These are phyloP conservation scores for Labeo catla DNA, from an alignment of 2,113 vertebrate genomes.

Conservation along the genomic window DNA sequence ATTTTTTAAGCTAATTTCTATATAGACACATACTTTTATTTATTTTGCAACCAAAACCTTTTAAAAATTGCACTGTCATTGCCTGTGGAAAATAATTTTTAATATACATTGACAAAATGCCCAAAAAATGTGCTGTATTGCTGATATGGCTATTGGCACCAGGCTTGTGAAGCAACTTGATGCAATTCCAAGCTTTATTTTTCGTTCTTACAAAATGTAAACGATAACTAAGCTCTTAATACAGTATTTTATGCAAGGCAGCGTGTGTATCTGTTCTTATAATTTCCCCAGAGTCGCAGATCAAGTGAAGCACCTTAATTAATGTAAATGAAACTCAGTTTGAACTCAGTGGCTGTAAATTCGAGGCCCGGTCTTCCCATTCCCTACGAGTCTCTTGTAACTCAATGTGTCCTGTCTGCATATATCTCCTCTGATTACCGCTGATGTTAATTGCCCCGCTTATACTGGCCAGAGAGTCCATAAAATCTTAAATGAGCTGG, in stretches of 20 bases:
- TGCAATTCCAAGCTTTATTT: not conserved
- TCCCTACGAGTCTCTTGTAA: slow-evolving; percentile 1
- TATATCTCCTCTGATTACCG: slow-evolving; percentile 23
- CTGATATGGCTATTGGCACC: not conserved
- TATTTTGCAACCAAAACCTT: not conserved
- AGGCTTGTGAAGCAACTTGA: not conserved
- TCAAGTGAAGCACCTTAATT: not conserved
- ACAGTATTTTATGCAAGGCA: not conserved
- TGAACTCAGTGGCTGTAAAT: slow-evolving; percentile 37
- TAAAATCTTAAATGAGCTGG: not conserved
- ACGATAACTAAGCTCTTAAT: not conserved
- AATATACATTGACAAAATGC: not conserved
- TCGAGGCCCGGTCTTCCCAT: slow-evolving; percentile 18
- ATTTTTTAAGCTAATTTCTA: not conserved
- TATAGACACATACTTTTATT: not conserved
- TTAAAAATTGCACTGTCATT: too few relatives aligned
- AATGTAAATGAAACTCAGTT: slow-evolving; percentile 38
- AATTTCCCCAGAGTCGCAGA: slow-evolving; percentile 8
- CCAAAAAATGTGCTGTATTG: not conserved
- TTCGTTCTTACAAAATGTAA: not conserved
- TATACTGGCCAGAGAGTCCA: not conserved
- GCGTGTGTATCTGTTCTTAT: not conserved
- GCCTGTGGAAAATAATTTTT: not conserved
- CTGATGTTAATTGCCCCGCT: not conserved
- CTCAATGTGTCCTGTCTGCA: slow-evolving; percentile 4